A percentile compares a stretch with the other conserved stretches of the same genome.
Conservation (phyloP, 2,113 vertebrate species). For the Carollia perspicillata region DNA sequence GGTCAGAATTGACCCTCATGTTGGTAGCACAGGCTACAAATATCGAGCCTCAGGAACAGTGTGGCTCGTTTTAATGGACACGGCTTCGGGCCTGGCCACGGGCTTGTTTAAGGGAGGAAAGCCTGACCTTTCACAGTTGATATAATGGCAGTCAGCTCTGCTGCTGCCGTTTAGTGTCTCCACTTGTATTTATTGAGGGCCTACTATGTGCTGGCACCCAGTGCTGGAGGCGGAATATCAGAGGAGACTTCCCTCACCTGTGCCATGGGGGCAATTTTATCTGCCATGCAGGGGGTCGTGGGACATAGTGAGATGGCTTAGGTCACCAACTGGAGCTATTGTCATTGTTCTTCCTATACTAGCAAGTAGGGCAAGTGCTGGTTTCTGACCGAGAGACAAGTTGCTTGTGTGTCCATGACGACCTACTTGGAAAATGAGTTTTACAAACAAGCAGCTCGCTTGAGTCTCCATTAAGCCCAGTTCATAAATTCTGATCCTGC, state of each 20-base stretch:
- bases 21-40: neutral
- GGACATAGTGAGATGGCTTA: neutral
- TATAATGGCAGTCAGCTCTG: neutral
- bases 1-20: neutral
- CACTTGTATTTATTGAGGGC: neutral
- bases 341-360: neutral
- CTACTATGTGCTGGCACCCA: neutral
- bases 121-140: neutral
- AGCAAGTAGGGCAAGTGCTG: neutral
- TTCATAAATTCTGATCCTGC: neutral
- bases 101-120: neutral
- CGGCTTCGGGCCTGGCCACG: neutral
- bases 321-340: neutral
- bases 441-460: neutral
- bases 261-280: neutral
- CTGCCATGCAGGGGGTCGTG: too few species aligned
- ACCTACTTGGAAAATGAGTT: neutral
- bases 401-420: neutral
- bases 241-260: neutral
- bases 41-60: neutral
- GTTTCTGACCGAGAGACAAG: neutral
- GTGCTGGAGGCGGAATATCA: neutral
- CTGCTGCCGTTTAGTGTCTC: neutral
- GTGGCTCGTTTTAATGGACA: neutral
- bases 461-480: neutral